Conservation (phyloP, 2,888 invertebrate species). For the Hydroisotoma schaefferi region DNA sequence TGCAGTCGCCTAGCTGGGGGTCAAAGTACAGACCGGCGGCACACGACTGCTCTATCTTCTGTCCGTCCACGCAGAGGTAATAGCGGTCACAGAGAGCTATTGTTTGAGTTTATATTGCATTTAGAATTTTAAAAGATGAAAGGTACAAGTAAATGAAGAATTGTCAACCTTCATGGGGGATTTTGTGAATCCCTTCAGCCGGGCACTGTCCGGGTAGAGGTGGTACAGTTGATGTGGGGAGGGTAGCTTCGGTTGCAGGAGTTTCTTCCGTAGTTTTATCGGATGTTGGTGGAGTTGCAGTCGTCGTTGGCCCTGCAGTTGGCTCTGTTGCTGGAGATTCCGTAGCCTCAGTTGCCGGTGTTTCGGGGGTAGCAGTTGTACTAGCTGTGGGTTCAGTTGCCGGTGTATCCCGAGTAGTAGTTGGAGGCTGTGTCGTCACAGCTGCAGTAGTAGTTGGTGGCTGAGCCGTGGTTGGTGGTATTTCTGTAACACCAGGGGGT, state of each 20-base stretch:
- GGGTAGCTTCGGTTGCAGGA: slow-evolving; percentile 34
- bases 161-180: slow-evolving; percentile 27
- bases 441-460: not conserved
- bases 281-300: slow-evolving; percentile 51
- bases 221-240: no score
- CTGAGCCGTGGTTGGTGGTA: not conserved
- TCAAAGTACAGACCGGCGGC: slow-evolving; percentile 18
- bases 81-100: slow-evolving; percentile 21
- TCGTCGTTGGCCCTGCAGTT: no score
- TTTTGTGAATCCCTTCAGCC: slow-evolving; percentile 17
- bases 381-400: not conserved
- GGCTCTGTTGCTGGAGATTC: slow-evolving; percentile 5
- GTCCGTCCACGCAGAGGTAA: slow-evolving; percentile 21
- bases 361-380: not conserved
- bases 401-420: not conserved
- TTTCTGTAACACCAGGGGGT: not conserved
- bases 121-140: not conserved
- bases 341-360: slow-evolving; percentile 2
- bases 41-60: slow-evolving; percentile 7
- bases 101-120: not conserved
- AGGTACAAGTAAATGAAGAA: no score
- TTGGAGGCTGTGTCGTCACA: not conserved
- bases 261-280: slow-evolving; percentile 49
- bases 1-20: slow-evolving; percentile 23
- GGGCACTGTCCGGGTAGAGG: slow-evolving; percentile 24